Base-by-base conservation (phyloP, 1,140 invertebrate genomes). In the Ceratina japonica region DNA sequence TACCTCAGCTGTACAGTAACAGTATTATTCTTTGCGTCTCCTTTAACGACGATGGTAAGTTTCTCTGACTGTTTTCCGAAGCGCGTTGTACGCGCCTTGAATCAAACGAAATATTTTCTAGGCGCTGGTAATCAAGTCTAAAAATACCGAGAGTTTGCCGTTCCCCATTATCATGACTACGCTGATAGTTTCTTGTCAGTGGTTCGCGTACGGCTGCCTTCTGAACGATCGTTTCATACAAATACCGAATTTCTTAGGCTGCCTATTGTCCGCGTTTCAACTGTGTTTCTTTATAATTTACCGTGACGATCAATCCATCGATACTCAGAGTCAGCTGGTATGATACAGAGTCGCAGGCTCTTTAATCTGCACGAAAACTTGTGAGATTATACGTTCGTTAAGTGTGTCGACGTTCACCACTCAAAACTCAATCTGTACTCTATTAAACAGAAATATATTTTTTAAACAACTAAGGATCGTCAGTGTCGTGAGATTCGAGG, bases 1-100 rank as follows among this genome's bases (percentile, higher is more conserved):
- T 90, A 96, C 18, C 88, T 96, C 31, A 95, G 96, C 82, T 96
- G 95, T 86, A 86, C 93, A 52, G 92, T 97, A 8, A 96, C 96
- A 15, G 93, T 97, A 61, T 84, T 96, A 61, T 97, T 96, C 83
- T 96, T 97, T 90, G 96, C 95, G 44, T 95, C 96, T 58, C 97
- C 97, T 24, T 93, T 97, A 76, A 95, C 95, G 27, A 95, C 95
- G 86, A 89, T 97, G 82, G 93, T 96, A 91, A 90, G 90, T 87
- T 78, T 68, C 15, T 20, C 13, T 62, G 24, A n/a, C 8, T 63
- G 10, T 62, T 8, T 27, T n/a, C n/a, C 4, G 1, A 22, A 13
- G 20, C 20, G 20, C 20, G 22, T 22, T 54, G 15, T 22, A 1
- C 5, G n/a, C n/a, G n/a, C 5, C 10, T 44, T 44, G 37, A 65